Conservation (phyloP, 2,113 vertebrate species). For the Indri indri region DNA sequence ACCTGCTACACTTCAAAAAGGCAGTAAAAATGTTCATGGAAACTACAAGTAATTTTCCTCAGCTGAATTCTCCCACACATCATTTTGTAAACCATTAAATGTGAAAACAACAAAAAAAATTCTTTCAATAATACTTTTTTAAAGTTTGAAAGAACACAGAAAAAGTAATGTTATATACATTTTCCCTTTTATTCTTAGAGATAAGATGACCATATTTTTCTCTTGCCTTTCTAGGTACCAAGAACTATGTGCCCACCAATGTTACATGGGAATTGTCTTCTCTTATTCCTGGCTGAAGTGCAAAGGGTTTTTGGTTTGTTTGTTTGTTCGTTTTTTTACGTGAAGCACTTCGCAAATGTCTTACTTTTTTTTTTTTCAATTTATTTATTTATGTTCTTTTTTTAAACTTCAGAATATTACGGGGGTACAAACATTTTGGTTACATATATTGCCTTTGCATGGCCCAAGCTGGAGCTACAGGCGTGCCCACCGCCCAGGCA, state of each 20-base stretch:
- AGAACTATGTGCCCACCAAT: not conserved
- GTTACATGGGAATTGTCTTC: not conserved
- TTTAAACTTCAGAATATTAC: too few relatives aligned
- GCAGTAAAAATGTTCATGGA: not conserved
- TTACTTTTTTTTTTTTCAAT: too few relatives aligned
- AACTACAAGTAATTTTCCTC: slow-evolving; percentile 38
- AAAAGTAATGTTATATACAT: not conserved
- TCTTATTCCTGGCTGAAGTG: not conserved
- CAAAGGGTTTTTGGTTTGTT: not conserved
- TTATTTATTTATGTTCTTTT: too few relatives aligned
- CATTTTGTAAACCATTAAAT: slow-evolving; percentile 55
- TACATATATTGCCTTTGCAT: too few relatives aligned
- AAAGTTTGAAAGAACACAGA: not conserved
- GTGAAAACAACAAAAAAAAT: slow-evolving; percentile 48
- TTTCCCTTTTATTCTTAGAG: not conserved
- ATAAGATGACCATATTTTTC: not conserved
- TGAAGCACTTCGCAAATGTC: too few relatives aligned
- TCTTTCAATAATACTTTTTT: slow-evolving; percentile 10
- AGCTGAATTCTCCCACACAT: slow-evolving; percentile 10
- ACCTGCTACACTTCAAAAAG: slow-evolving; percentile 32
- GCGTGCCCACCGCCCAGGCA: too few relatives aligned
- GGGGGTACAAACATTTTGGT: too few relatives aligned
- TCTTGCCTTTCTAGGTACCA: not conserved
- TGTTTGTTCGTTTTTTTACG: too few relatives aligned
- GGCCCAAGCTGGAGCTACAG: too few relatives aligned